phyloP scores from a whole-genome alignment of 2,797 vertebrate species.

The Zalophus californianus region DNA sequence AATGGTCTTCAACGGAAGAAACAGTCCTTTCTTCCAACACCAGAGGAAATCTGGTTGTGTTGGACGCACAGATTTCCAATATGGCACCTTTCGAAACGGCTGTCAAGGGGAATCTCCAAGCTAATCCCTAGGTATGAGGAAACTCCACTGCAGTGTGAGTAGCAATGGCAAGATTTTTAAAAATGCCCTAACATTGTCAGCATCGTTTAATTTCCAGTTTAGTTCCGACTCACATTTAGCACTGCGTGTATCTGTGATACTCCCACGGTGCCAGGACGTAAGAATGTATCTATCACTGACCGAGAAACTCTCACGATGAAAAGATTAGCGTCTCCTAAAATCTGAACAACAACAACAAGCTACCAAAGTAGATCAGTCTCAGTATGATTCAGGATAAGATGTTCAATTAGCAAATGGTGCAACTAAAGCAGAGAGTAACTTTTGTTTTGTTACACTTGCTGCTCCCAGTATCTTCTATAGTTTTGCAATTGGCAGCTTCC shows the following conservation, averaged over 20 bases:
- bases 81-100: not conserved
- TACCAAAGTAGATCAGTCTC: conserved; percentile 63
- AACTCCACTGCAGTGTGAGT: not conserved
- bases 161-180: not conserved
- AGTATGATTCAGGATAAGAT: conserved; percentile 74
- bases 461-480: not conserved
- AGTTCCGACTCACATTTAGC: not conserved
- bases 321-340: conserved; percentile 73
- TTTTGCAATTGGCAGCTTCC: not conserved
- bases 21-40: not conserved
- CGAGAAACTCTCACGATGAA: conserved; percentile 58
- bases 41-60: not conserved
- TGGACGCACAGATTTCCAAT: not conserved
- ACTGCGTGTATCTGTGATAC: not conserved
- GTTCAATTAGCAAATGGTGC: conserved; percentile 22
- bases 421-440: not conserved
- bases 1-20: not conserved
- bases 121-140: not conserved
- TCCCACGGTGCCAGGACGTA: conserved; percentile 56
- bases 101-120: not conserved
- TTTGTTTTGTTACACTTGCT: rapidly evolving
- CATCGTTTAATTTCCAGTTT: conserved; percentile 56
- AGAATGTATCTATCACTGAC: conserved; percentile 50
- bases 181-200: not conserved
- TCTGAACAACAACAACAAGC: not conserved